Conservation (phyloP, 1,140 invertebrate genomes). For the Drosophila pandora region DNA sequence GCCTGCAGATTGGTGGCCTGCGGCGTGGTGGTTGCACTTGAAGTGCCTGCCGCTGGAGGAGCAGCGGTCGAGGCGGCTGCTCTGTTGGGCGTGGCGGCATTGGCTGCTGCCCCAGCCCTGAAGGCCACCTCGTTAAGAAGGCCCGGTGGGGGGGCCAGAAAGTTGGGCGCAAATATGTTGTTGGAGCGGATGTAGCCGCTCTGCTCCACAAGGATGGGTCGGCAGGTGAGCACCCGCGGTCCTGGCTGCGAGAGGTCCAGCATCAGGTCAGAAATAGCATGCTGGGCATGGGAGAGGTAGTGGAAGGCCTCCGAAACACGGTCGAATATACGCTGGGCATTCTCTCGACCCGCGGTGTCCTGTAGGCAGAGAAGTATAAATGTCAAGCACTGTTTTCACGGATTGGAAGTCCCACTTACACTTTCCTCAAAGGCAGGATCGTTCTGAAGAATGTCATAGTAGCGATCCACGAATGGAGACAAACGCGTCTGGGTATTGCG, state of each 20-base stretch:
- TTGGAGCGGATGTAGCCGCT: slow-evolving; percentile 84
- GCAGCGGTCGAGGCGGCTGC: not conserved
- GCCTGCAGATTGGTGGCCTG: slow-evolving; percentile 10
- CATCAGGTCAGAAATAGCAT: slow-evolving; percentile 93
- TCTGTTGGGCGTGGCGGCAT: slow-evolving; percentile 2
- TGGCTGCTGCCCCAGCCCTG: not conserved
- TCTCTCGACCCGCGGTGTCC: slow-evolving; percentile 83
- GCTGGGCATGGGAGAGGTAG: slow-evolving; percentile 93
- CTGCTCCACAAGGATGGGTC: slow-evolving; percentile 90
- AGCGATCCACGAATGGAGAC: slow-evolving; percentile 87
- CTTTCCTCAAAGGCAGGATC: slow-evolving; percentile 86
- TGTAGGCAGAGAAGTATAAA: slow-evolving; percentile 48
- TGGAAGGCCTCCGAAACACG: slow-evolving; percentile 92
- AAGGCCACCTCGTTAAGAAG: slow-evolving; percentile 21
- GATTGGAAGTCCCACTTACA: slow-evolving; percentile 78
- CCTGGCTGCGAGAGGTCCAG: slow-evolving; percentile 88
- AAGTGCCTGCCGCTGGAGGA: not conserved
- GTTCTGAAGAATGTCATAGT: slow-evolving; percentile 85
- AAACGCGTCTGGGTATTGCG: slow-evolving; percentile 86
- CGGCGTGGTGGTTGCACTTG: not conserved
- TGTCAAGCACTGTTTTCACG: not conserved
- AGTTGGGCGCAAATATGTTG: slow-evolving; percentile 71
- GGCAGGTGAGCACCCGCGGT: slow-evolving; percentile 89
- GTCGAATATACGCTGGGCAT: slow-evolving; percentile 88
- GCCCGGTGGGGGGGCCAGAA: slow-evolving; percentile 22